Evolutionary conservation across 2,888 invertebrate species (phyloP).

Genomic region (Orthosia gracilis): DNA sequence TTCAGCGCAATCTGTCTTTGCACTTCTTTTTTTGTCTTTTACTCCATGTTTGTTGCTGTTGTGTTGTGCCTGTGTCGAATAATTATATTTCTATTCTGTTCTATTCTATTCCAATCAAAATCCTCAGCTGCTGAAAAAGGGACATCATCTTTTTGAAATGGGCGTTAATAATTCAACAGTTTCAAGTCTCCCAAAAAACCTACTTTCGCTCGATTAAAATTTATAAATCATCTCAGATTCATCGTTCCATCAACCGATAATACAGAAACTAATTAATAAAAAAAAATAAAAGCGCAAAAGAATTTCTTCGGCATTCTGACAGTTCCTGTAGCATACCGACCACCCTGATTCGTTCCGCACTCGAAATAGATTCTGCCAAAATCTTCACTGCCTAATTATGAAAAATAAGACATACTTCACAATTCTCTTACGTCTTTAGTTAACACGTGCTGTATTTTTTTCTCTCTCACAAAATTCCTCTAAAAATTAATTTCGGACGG

Average conservation of each 20-base stretch:
- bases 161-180: background rate
- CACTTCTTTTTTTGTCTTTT: too few relatives aligned
- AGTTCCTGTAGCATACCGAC: constrained; percentile 73
- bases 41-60: too few relatives aligned
- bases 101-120: too few relatives aligned
- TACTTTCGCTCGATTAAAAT: background rate
- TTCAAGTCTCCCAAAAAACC: constrained; percentile 2
- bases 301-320: constrained; percentile 55
- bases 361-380: constrained; percentile 73
- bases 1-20: too few relatives aligned
- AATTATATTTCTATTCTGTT: too few relatives aligned
- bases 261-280: constrained; percentile 43
- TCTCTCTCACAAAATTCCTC: constrained; percentile 78
- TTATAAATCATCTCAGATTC: background rate
- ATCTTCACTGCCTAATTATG: constrained; percentile 89
- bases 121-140: background rate
- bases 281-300: constrained; percentile 35
- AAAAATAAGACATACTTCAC: constrained; percentile 89
- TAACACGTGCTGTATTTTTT: constrained; percentile 86
- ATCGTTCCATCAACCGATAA: background rate
- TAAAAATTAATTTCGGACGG: constrained; percentile 88
- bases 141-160: too few relatives aligned
- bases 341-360: constrained; percentile 78
- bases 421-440: constrained; percentile 82
- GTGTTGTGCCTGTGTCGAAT: too few relatives aligned